A percentile compares a stretch with the other conserved stretches of the same genome.
Conservation (phyloP, 2,888 invertebrate species). For the Drosophila anceps region DNA sequence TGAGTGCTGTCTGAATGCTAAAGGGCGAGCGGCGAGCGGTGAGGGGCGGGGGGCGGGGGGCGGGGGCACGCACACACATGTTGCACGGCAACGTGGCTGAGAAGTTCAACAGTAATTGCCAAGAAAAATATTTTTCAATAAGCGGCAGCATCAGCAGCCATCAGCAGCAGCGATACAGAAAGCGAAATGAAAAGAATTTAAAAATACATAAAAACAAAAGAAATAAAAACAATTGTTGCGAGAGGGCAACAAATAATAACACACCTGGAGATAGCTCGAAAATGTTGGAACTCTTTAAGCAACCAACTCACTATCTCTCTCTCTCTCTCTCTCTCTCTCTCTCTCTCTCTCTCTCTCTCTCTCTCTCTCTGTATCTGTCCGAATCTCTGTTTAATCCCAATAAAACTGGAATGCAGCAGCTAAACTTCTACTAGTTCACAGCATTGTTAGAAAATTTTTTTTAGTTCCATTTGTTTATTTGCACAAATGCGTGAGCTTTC, state of each 20-base stretch:
- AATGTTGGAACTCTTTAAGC: not conserved
- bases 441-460: conserved; percentile 21
- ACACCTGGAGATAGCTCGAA: conserved; percentile 70
- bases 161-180: conserved; percentile 28
- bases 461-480: conserved; percentile 68
- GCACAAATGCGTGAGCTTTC: conserved; percentile 75
- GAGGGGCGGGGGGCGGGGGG: not conserved
- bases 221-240: conserved; percentile 51
- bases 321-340: not conserved
- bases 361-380: not conserved
- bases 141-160: conserved; percentile 25
- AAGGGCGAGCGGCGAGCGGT: not conserved
- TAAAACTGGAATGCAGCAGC: conserved; percentile 40
- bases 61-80: conserved; percentile 38
- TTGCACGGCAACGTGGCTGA: conserved; percentile 46
- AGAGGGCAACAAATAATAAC: conserved; percentile 36
- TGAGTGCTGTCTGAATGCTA: conserved; percentile 5
- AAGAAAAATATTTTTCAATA: conserved; percentile 67
- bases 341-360: not conserved
- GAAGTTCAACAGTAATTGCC: conserved; percentile 67
- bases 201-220: conserved; percentile 43
- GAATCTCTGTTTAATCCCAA: conserved; percentile 5
- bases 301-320: not conserved
- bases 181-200: conserved; percentile 61
- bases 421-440: conserved; percentile 13